Percentiles rank a stretch among this genome's conserved stretches.
Evolutionary conservation across 2,888 invertebrate genomes (phyloP).

Genomic region (Leucoma salicis): DNA sequence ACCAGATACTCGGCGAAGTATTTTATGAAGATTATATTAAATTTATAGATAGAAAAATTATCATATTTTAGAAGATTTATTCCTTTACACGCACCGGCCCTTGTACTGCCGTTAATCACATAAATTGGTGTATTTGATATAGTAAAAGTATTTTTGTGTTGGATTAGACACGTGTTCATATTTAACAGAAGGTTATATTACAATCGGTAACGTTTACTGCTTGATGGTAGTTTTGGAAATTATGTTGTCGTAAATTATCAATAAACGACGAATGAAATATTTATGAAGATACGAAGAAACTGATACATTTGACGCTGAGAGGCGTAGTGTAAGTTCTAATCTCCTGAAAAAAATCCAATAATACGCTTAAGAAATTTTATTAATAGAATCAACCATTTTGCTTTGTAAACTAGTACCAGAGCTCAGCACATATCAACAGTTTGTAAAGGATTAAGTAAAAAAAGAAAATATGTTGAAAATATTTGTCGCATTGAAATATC

Average conservation of each 20-base stretch:
- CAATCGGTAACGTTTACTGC: background rate
- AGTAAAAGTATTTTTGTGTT: slow-evolving; percentile 5
- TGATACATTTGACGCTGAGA: too few relatives aligned
- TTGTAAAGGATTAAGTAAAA: too few relatives aligned
- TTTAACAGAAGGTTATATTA: background rate
- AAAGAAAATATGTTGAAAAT: too few relatives aligned
- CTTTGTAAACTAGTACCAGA: too few relatives aligned
- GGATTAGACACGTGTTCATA: slow-evolving; percentile 12
- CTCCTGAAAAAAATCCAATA: too few relatives aligned
- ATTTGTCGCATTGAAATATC: too few relatives aligned
- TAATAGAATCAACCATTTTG: too few relatives aligned
- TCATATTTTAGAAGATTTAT: slow-evolving; percentile 35
- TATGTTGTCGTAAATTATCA: background rate
- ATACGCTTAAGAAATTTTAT: too few relatives aligned
- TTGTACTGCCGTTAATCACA: slow-evolving; percentile 25
- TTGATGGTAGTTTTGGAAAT: background rate
- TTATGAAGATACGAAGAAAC: too few relatives aligned
- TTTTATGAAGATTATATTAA: slow-evolving; percentile 42
- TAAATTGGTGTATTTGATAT: slow-evolving; percentile 17
- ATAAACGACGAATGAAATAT: too few relatives aligned
- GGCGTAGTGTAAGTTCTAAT: too few relatives aligned
- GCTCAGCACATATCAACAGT: too few relatives aligned
- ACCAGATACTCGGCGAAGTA: slow-evolving; percentile 35
- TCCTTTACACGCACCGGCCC: slow-evolving; percentile 8
- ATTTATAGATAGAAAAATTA: slow-evolving; percentile 36